Conservation (phyloP, 2,888 invertebrate species). For the Drosophila falleni region DNA sequence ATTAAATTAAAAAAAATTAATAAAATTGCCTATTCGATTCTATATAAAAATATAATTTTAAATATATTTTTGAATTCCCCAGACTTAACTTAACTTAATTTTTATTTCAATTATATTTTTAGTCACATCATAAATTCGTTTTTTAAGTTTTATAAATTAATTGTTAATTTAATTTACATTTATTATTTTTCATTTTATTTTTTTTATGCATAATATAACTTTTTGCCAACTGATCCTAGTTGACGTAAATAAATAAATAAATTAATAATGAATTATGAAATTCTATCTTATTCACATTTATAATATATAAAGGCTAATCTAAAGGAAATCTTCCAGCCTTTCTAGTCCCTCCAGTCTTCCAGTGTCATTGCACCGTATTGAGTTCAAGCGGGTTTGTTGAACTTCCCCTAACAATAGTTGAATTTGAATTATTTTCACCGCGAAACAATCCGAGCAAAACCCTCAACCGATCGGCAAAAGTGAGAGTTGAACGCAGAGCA, state of each 20-base stretch:
- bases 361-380: conserved; percentile 77
- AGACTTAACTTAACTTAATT: too few relatives aligned
- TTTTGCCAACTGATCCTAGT: too few relatives aligned
- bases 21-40: background rate
- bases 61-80: too few relatives aligned
- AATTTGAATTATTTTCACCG: conserved; percentile 60
- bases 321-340: background rate
- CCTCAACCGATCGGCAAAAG: conserved; percentile 56
- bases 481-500: conserved; percentile 58
- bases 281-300: background rate
- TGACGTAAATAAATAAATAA: too few relatives aligned
- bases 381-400: conserved; percentile 76
- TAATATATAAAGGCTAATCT: background rate
- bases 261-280: too few relatives aligned
- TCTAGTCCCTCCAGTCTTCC: conserved; percentile 5
- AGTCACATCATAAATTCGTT: too few relatives aligned
- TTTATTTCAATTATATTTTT: too few relatives aligned
- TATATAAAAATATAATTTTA: too few relatives aligned
- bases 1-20: background rate
- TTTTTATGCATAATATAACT: too few relatives aligned
- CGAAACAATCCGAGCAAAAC: conserved; percentile 19
- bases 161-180: too few relatives aligned
- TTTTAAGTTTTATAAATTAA: too few relatives aligned
- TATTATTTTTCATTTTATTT: too few relatives aligned
- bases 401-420: conserved; percentile 44